Conservation (phyloP, 2,888 invertebrate species). For the Branchellion lobata region DNA sequence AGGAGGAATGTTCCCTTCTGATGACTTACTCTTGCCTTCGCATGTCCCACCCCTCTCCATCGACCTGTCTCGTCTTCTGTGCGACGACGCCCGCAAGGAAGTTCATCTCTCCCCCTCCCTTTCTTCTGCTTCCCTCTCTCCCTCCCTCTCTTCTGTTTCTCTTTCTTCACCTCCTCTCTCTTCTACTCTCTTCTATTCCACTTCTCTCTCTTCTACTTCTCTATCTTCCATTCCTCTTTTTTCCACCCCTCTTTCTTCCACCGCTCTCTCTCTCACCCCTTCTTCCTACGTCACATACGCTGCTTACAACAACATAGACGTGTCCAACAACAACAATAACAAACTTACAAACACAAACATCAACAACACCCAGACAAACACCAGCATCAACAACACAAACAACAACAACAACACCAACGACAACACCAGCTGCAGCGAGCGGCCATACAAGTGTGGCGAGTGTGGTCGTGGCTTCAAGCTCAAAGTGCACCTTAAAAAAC, state of each 20-base stretch:
- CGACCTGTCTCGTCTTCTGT: too few relatives aligned
- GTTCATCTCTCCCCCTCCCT: too few relatives aligned
- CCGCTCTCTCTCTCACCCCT: too few relatives aligned
- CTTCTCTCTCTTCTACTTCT: too few relatives aligned
- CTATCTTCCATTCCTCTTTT: too few relatives aligned
- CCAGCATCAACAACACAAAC: slow-evolving; percentile 2
- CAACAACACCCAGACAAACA: neutral
- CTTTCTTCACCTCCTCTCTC: too few relatives aligned
- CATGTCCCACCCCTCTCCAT: neutral
- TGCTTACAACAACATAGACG: neutral
- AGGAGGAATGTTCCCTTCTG: neutral
- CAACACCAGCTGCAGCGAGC: slow-evolving; percentile 31
- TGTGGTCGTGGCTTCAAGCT: slow-evolving; percentile 53
- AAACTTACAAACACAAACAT: neutral
- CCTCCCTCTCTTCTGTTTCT: too few relatives aligned
- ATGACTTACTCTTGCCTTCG: neutral
- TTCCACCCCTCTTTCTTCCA: too few relatives aligned
- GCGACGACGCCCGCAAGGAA: too few relatives aligned
- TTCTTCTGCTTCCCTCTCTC: too few relatives aligned
- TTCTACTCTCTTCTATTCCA: too few relatives aligned
- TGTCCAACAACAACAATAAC: neutral
- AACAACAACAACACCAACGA: slow-evolving; percentile 5
- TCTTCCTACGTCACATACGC: neutral
- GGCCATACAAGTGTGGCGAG: slow-evolving; percentile 50
- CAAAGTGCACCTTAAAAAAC: slow-evolving; percentile 54